Base-by-base conservation (phyloP, 2,797 vertebrate genomes). In the Gambusia yucatana region DNA sequence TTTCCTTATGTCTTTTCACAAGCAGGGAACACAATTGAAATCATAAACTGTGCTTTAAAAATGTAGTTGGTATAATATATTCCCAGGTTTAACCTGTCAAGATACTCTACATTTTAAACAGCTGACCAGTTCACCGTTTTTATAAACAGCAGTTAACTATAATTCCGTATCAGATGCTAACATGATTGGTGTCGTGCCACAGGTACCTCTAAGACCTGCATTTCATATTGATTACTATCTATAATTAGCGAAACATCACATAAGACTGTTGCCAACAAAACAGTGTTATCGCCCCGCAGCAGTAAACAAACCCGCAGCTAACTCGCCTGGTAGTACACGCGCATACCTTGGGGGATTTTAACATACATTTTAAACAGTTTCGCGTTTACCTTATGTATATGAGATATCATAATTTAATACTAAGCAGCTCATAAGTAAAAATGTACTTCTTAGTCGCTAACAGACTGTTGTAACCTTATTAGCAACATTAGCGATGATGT, bases 401-500 rank as follows among this genome's bases (percentile, higher is more conserved):
- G 0, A 0, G 3, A 41, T 4, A 17, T 22, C 9, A 1, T 7
- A 2, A 1, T 46, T 46, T 33, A 6, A 1, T 39, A 4, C n/a
- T 5, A n/a, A 52, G 11, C 13, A 17, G 6, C 7, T 30, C 22
- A 28, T 36, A 4, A 1, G 65, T 46, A 33, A 6, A 8, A 1
- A n/a, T 6, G 4, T 55, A 25, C 59, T 36, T 36, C n/a, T 30
- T 30, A 75, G 11, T 63, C 1, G 11, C 1, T 39, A 13, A 33
- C 36, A 1, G 0, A 16, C 6, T 28, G 39, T 46, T 71, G 52
- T 82, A 77, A 77, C 20, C 28, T 44, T 36, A 73, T 80, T 86
- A 88, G 79, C 80, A 77, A 13, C 3, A 28, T 61, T 74, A 76
- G 74, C 82, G 7, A n/a, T 16, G 78, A 79, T 78, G 74, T 75